Base-by-base conservation (phyloP, 1,140 invertebrate genomes). In the Vanessa atalanta region DNA sequence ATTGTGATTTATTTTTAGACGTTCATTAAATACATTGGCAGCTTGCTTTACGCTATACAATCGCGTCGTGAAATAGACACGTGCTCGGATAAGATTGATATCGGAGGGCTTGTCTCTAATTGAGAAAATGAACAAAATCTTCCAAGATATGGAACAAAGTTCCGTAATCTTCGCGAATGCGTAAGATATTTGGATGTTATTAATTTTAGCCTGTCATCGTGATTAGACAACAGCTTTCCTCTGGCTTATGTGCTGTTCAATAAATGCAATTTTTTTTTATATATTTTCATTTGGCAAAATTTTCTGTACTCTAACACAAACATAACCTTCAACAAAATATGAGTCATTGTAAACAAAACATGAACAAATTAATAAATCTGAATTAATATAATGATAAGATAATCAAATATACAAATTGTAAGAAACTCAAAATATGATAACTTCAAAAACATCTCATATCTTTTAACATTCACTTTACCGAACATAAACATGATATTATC, bases 1-100 rank as follows among this genome's bases (percentile, higher is more conserved):
- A 88, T 86, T 88, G 85, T 85, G 86, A 76, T 88, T 91, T 91
- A 91, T 93, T 93, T 92, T 91, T 91, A 91, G 89, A 91, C 82
- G 80, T 85, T 88, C 83, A 84, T 88, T 83, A 88, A 90, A 87
- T 88, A 85, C 85, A 84, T 90, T 89, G 88, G 88, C 84, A 85
- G 82, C 80, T 83, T 76, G 79, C 80, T 88, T 87, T 73, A 73
- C 79, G 80, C 79, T 85, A 82, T 79, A 84, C 79, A 76, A 77
- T 79, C 80, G 80, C 72, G 82, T 70, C 60, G 83, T 83, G 76
- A 79, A 78, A 74, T 65, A 76, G 78, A 82, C 89, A 91, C 90
- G 88, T 92, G 89, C 76, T 86, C 66, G 70, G 64, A 74, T 77
- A 78, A 20, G 73, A 47, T 57, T 47, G 7, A 47, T 64, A 64